phyloP scores from a whole-genome alignment of 2,113 vertebrate species.

The Bucco capensis region DNA sequence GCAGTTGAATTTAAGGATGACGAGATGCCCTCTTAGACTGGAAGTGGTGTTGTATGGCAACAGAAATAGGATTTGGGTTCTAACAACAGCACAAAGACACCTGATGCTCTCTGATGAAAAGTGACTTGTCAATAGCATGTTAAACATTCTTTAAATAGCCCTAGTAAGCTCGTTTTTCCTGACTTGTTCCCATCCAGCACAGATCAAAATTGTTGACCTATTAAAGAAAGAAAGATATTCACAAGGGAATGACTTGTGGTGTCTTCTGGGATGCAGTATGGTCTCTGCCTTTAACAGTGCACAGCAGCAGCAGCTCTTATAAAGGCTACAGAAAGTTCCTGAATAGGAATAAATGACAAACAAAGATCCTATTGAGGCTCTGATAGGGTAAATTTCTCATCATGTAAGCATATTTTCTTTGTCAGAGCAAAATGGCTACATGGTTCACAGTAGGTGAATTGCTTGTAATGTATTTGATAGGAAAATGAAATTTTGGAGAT shows the following conservation, averaged over 20 bases:
- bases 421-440: neutral
- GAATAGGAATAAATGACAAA: neutral
- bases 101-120: neutral
- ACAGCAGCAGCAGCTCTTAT: neutral
- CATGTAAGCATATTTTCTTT: neutral
- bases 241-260: neutral
- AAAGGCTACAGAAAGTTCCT: neutral
- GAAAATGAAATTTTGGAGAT: neutral
- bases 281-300: neutral
- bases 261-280: neutral
- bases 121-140: neutral
- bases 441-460: neutral
- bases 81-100: neutral
- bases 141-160: neutral
- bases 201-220: slow-evolving; percentile 5
- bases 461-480: neutral
- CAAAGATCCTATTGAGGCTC: neutral
- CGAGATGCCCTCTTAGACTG: neutral
- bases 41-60: neutral
- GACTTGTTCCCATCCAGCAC: neutral
- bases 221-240: neutral
- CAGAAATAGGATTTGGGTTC: neutral
- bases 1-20: neutral
- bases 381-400: neutral
- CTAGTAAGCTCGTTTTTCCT: neutral